Conservation (phyloP, 2,113 vertebrate genomes). For the Labeo catla region DNA sequence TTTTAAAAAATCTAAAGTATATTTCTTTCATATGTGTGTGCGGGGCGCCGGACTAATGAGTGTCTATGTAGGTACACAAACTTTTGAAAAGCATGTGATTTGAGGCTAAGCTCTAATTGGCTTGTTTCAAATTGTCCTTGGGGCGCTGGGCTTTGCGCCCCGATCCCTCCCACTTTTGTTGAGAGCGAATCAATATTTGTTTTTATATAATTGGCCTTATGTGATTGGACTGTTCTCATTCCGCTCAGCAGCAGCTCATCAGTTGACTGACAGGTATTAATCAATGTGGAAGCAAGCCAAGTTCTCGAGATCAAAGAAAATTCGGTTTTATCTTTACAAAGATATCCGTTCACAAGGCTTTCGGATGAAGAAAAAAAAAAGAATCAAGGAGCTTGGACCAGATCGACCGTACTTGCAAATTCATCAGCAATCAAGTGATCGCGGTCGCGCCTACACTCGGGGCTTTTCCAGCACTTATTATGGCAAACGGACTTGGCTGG, state of each 20-base stretch:
- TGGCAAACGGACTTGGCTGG: slow-evolving; percentile 21
- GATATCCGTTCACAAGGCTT: not conserved
- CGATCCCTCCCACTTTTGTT: too few relatives aligned
- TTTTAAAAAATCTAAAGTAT: too few relatives aligned
- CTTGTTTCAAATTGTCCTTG: not conserved
- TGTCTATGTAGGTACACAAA: not conserved
- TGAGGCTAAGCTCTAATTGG: not conserved
- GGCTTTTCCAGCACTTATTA: slow-evolving; percentile 4
- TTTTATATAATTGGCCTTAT: too few relatives aligned
- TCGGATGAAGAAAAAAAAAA: slow-evolving; percentile 7
- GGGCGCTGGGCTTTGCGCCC: too few relatives aligned
- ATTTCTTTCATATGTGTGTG: too few relatives aligned
- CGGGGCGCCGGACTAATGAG: too few relatives aligned
- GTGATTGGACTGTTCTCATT: too few relatives aligned
- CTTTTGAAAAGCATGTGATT: not conserved
- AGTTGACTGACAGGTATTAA: too few relatives aligned
- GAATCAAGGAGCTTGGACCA: slow-evolving; percentile 20
- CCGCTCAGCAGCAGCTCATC: too few relatives aligned
- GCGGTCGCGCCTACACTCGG: not conserved
- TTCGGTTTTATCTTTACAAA: slow-evolving; percentile 27
- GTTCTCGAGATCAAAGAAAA: slow-evolving; percentile 14
- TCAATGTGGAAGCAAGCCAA: not conserved
- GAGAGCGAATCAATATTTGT: too few relatives aligned
- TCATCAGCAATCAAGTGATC: not conserved
- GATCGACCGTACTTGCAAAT: not conserved